Conservation (phyloP, 2,888 invertebrate species). For the Cyclophora punctaria region DNA sequence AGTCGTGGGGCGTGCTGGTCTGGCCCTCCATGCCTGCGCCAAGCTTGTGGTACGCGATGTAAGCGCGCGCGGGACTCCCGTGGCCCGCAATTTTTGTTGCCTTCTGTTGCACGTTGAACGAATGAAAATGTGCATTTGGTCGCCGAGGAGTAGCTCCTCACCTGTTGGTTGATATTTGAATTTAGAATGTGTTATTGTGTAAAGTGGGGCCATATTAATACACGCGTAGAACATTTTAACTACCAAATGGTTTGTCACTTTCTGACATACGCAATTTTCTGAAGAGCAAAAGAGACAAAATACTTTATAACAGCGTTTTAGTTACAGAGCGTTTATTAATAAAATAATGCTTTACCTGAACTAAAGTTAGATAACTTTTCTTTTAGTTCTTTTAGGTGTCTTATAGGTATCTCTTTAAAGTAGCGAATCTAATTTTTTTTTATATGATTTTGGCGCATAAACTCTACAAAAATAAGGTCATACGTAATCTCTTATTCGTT, state of each 20-base stretch:
- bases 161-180: constrained; percentile 24
- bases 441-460: too few species aligned
- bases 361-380: background rate
- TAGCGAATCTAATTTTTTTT: background rate
- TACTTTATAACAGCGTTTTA: too few species aligned
- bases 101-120: constrained; percentile 41
- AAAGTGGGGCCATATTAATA: background rate
- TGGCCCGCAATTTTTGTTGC: constrained; percentile 69
- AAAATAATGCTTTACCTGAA: background rate
- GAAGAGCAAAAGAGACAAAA: too few species aligned
- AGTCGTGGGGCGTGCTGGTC: constrained; percentile 69
- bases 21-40: constrained; percentile 73
- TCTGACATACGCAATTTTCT: too few species aligned
- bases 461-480: too few species aligned
- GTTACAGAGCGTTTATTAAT: too few species aligned
- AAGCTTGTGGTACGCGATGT: constrained; percentile 79
- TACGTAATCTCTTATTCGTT: too few species aligned
- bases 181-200: background rate
- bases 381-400: background rate
- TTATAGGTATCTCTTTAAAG: background rate
- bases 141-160: constrained; percentile 54
- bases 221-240: background rate
- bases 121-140: constrained; percentile 66
- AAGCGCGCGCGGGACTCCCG: constrained; percentile 69
- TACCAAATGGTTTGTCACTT: too few species aligned